phyloP scores from a whole-genome alignment of 1,140 invertebrate species.

The Maniola jurtina region DNA sequence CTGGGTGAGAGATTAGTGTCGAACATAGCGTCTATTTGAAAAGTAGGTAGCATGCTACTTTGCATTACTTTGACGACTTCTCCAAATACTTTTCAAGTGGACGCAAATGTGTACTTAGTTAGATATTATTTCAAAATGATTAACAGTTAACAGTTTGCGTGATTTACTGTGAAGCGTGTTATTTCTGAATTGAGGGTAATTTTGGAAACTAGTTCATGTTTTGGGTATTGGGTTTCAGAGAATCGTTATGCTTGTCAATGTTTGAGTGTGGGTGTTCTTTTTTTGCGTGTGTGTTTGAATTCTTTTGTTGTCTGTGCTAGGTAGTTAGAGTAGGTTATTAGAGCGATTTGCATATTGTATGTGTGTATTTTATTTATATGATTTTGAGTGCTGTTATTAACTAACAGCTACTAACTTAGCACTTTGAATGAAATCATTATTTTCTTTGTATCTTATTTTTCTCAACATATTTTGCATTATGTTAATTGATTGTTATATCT shows the following conservation, averaged over 20 bases:
- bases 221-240: slow-evolving; percentile 7
- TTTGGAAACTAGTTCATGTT: slow-evolving; percentile 8
- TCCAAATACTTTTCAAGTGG: slow-evolving; percentile 37
- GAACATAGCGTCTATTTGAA: slow-evolving; percentile 35
- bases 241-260: slow-evolving; percentile 1
- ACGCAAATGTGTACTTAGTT: slow-evolving; percentile 27
- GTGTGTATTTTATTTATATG: slow-evolving; percentile 24
- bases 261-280: slow-evolving; percentile 33
- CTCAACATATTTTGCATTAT: background rate
- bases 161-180: slow-evolving; percentile 26
- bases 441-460: background rate
- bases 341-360: slow-evolving; percentile 21
- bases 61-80: background rate
- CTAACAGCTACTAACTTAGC: slow-evolving; percentile 77
- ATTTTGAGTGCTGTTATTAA: slow-evolving; percentile 71
- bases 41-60: background rate
- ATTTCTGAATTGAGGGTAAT: slow-evolving; percentile 7
- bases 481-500: no score
- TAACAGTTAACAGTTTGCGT: slow-evolving; percentile 51
- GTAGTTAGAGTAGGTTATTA: slow-evolving; percentile 21
- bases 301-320: slow-evolving; percentile 18
- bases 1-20: slow-evolving; percentile 83
- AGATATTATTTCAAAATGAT: slow-evolving; percentile 20
- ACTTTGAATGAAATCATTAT: slow-evolving; percentile 67
- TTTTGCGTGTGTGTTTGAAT: slow-evolving; percentile 34